Conservation (phyloP, 1,140 invertebrate genomes). For the Lysiphlebus fabarum region DNA sequence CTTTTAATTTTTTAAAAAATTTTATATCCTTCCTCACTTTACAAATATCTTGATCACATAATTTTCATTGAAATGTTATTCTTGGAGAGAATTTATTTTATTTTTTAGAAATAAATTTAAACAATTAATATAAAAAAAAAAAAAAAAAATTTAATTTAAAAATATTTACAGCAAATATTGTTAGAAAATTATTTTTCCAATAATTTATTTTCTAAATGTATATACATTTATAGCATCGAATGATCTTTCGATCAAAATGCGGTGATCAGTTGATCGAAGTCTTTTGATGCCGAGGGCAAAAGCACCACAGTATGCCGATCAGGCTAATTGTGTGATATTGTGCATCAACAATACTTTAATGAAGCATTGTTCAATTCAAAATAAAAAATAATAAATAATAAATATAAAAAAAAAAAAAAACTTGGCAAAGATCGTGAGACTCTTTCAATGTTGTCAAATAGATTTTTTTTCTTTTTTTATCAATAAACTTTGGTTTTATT, state of each 20-base stretch:
- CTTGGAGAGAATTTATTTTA: background rate
- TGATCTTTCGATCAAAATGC: constrained; percentile 33
- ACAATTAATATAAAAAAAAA: too few relatives aligned
- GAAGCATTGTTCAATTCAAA: constrained; percentile 46
- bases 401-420: background rate
- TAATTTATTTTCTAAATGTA: too few relatives aligned
- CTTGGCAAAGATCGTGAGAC: constrained; percentile 2
- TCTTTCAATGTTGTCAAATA: constrained; percentile 4
- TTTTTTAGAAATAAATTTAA: background rate
- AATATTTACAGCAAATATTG: too few relatives aligned
- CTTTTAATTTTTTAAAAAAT: background rate
- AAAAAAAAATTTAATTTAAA: too few relatives aligned
- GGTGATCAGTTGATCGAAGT: constrained; percentile 38
- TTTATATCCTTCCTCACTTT: constrained; percentile 3
- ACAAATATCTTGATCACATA: constrained; percentile 29
- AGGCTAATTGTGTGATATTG: constrained; percentile 54
- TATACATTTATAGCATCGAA: too few relatives aligned
- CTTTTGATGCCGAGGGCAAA: background rate
- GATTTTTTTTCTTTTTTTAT: background rate
- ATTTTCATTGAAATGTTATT: constrained; percentile 21
- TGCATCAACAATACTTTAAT: constrained; percentile 52
- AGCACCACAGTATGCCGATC: constrained; percentile 24
- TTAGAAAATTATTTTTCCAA: too few relatives aligned
- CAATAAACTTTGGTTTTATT: background rate
- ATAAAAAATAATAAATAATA: background rate